phyloP scores from a whole-genome alignment of 1,140 invertebrate genomes.

The Sweltsa coloradensis region DNA sequence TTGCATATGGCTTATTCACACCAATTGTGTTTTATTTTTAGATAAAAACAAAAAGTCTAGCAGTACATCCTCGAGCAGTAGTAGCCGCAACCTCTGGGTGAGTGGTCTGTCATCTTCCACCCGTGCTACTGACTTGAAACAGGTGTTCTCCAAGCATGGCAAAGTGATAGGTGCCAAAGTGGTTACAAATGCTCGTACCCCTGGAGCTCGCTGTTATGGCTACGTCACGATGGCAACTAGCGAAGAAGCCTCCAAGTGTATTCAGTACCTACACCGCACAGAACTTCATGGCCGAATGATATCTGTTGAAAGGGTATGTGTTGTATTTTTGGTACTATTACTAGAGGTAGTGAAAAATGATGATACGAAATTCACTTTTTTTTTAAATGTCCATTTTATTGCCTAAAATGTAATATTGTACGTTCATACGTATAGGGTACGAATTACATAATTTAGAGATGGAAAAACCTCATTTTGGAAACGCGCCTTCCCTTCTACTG shows the following conservation, averaged over 20 bases:
- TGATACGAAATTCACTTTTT: no score
- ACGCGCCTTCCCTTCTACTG: no score
- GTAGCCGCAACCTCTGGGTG: constrained; percentile 76
- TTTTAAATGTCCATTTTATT: no score
- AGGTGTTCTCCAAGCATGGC: constrained; percentile 81
- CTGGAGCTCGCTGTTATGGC: constrained; percentile 84
- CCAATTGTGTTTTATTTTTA: background rate
- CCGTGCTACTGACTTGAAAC: constrained; percentile 82
- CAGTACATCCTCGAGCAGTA: constrained; percentile 22
- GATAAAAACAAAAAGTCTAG: constrained; percentile 2
- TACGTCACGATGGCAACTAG: constrained; percentile 86
- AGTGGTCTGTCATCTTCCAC: constrained; percentile 81
- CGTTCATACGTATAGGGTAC: no score
- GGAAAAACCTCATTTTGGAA: no score
- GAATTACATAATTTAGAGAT: no score
- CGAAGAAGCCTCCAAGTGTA: constrained; percentile 80
- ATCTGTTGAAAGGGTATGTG: constrained; percentile 74
- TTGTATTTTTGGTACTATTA: no score
- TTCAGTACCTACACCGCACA: constrained; percentile 76
- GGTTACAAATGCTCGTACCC: constrained; percentile 85
- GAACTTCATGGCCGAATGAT: constrained; percentile 89
- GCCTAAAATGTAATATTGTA: no score
- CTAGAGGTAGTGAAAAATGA: no score
- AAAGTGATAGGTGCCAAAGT: constrained; percentile 90
- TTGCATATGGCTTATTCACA: background rate